phyloP scores from a whole-genome alignment of 2,797 vertebrate genomes.

The Hippoglossus hippoglossus region DNA sequence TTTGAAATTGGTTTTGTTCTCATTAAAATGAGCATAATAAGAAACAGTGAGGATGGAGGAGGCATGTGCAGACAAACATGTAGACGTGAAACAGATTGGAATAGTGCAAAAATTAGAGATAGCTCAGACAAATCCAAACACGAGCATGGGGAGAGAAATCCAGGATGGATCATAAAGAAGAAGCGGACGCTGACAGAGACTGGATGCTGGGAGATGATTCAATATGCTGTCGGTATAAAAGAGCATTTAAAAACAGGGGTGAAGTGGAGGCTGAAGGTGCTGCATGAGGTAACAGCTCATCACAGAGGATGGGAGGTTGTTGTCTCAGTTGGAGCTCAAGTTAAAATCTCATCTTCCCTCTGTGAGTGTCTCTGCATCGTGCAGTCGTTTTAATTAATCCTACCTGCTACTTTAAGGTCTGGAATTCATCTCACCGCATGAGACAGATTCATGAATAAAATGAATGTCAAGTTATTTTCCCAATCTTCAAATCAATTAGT shows the following conservation, averaged over 20 bases:
- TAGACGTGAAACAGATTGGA: too few relatives aligned
- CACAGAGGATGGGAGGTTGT: not conserved
- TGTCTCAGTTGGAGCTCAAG: conserved; percentile 15
- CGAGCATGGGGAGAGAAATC: too few relatives aligned
- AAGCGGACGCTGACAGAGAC: not conserved
- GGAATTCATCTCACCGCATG: not conserved
- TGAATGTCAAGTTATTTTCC: too few relatives aligned
- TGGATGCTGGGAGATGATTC: not conserved
- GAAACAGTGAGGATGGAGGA: too few relatives aligned
- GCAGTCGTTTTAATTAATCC: not conserved
- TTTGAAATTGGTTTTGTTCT: too few relatives aligned
- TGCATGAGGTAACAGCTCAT: not conserved
- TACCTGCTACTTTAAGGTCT: not conserved
- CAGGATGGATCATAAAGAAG: too few relatives aligned
- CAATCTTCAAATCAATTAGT: too few relatives aligned
- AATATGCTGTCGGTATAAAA: not conserved
- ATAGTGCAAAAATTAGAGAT: too few relatives aligned
- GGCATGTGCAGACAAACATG: too few relatives aligned
- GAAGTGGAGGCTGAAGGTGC: conserved; percentile 6
- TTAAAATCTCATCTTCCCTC: conserved; percentile 12
- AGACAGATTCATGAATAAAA: not conserved
- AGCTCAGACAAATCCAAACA: too few relatives aligned
- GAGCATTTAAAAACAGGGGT: not conserved
- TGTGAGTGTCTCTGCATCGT: not conserved
- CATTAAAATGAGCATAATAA: too few relatives aligned